Evolutionary conservation across 2,797 vertebrate species (phyloP), one percentile per base, ranked within the genome.

Genomic region (Tiaroga cobitis): DNA sequence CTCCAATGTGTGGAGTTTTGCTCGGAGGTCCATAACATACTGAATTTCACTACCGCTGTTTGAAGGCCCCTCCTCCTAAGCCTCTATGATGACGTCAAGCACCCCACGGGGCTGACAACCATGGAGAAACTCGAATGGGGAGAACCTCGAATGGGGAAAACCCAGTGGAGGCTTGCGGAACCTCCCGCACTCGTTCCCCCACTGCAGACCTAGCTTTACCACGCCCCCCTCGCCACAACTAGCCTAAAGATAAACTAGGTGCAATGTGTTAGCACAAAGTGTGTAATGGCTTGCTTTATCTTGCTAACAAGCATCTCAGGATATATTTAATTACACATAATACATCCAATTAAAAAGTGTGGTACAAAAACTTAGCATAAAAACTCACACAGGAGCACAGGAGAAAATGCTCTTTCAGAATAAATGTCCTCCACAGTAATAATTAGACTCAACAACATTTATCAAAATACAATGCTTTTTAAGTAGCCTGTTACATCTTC

Each of bases 191-290:
- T 46, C 46, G 13, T 46, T 46, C 4, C 13, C 15, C 15, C 4
- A 16, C 46, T 49, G 46, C 13, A 46, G 43, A 49, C 15, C 15
- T 49, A 49, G 46, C 15, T 49, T 16, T 16, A 49, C 15, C 43
- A 46, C 3, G 3, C 11, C 43, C 41, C 41, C 43, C 4, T 46
- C 13, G 13, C 43, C 43, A 46, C 43, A 5, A 16, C 93, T 93
- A 87, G 85, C 67, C 86, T 89, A 89, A 90, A 91, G 91, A 90
- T 90, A 86, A 89, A 88, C 87, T 90, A 90, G 85, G 89, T 87
- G 88, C 91, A 92, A 84, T 88, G 80, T 83, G 81, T 83, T 83
- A 92, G 89, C 89, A 86, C 37, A 61, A 73, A 21, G 18, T 29
- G 19, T 4, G 41, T 46, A 21, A 56, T 61, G 59, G 24, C 10